Evolutionary conservation across 2,888 invertebrate species (phyloP).

Genomic region (Cephus pygmeus): DNA sequence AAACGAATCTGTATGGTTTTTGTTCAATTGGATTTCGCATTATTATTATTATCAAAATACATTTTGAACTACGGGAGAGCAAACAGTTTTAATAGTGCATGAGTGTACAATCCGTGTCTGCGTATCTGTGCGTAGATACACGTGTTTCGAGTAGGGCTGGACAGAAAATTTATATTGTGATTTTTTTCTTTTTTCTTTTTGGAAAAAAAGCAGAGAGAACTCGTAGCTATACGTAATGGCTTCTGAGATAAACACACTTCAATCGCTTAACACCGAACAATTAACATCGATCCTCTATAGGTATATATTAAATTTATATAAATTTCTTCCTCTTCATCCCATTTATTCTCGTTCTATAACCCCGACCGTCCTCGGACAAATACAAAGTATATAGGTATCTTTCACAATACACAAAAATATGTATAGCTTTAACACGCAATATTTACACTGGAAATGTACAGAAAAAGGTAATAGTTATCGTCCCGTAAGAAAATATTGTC

Average conservation of each 20-base stretch:
- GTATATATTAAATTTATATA: constrained; percentile 13
- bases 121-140: background rate
- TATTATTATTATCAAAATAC: constrained; percentile 41
- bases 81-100: constrained; percentile 23
- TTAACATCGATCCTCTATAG: constrained; percentile 49
- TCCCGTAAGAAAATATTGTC: constrained; percentile 52
- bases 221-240: constrained; percentile 23
- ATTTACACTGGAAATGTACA: constrained; percentile 38
- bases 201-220: constrained; percentile 20
- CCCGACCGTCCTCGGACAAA: constrained; percentile 17
- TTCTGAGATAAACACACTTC: constrained; percentile 32
- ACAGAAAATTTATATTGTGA: constrained; percentile 31
- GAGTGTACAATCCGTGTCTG: background rate
- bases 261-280: constrained; percentile 49
- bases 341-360: background rate
- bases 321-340: background rate
- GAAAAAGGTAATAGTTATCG: constrained; percentile 23
- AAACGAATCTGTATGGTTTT: background rate
- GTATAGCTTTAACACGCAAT: constrained; percentile 39
- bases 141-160: constrained; percentile 36
- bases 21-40: background rate
- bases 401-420: constrained; percentile 49
- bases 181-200: background rate
- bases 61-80: constrained; percentile 34
- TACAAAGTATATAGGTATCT: constrained; percentile 29